Conservation (phyloP, 2,113 vertebrate genomes). For the Nycticryphes semicollaris region DNA sequence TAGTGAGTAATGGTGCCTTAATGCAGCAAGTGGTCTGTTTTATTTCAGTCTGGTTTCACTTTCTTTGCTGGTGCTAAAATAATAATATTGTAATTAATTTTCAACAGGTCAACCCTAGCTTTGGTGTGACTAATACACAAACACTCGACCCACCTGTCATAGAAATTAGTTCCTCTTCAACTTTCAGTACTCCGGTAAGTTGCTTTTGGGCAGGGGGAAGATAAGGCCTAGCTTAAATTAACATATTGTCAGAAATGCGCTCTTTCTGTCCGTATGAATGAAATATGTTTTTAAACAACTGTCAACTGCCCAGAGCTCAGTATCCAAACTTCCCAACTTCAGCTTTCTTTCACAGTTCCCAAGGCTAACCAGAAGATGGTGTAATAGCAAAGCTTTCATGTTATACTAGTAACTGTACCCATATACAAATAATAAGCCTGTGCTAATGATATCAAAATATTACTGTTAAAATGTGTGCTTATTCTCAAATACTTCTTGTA, state of each 20-base stretch:
- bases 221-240: neutral
- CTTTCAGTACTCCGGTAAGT: conserved; percentile 68
- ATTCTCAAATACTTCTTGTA: neutral
- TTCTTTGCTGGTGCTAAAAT: neutral
- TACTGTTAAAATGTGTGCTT: neutral
- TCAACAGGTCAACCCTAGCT: conserved; percentile 81
- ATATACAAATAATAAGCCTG: neutral
- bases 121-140: conserved; percentile 78
- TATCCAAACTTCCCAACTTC: neutral
- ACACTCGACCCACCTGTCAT: conserved; percentile 78
- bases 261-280: neutral
- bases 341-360: neutral
- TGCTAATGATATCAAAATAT: neutral
- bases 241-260: neutral
- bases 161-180: conserved; percentile 70
- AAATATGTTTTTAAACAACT: neutral
- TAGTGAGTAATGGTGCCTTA: neutral
- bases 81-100: neutral
- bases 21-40: neutral
- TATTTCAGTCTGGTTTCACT: neutral
- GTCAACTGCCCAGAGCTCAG: neutral
- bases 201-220: neutral
- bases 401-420: neutral
- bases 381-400: neutral
- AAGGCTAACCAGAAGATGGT: conserved; percentile 46